Evolutionary conservation across 2,888 invertebrate species (phyloP).

Genomic region (Diadegma fenestrale): DNA sequence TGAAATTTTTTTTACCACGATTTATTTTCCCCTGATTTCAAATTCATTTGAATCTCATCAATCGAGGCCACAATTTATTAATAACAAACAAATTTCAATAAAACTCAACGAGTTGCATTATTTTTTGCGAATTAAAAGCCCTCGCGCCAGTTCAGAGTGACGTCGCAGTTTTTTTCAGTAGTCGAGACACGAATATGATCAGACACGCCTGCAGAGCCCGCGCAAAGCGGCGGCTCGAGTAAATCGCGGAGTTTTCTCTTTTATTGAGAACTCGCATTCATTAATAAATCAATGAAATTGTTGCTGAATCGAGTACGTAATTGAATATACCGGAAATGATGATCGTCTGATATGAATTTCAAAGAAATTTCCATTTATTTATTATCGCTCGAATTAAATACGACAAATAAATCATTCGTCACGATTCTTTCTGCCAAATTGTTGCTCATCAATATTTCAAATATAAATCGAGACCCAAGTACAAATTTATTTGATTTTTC

Average conservation of each 20-base stretch:
- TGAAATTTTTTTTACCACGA: not conserved
- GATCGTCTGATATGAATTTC: not conserved
- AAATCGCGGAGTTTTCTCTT: not conserved
- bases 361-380: not conserved
- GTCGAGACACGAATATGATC: slow-evolving; percentile 3
- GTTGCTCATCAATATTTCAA: not conserved
- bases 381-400: not conserved
- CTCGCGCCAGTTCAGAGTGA: not conserved
- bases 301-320: not conserved
- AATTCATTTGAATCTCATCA: too few relatives aligned
- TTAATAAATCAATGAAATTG: not conserved
- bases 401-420: not conserved
- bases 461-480: not conserved
- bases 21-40: not conserved
- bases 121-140: not conserved
- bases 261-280: not conserved
- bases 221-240: not conserved
- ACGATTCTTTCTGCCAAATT: not conserved
- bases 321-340: not conserved
- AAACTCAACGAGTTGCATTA: too few relatives aligned
- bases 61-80: too few relatives aligned
- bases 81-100: too few relatives aligned
- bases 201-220: slow-evolving; percentile 15
- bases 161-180: slow-evolving; percentile 2
- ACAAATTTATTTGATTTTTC: not conserved